A percentile compares a stretch with the other conserved stretches of the same genome.
phyloP scores from a whole-genome alignment of 1,140 invertebrate genomes.

The Zaprionus camerounensis region DNA sequence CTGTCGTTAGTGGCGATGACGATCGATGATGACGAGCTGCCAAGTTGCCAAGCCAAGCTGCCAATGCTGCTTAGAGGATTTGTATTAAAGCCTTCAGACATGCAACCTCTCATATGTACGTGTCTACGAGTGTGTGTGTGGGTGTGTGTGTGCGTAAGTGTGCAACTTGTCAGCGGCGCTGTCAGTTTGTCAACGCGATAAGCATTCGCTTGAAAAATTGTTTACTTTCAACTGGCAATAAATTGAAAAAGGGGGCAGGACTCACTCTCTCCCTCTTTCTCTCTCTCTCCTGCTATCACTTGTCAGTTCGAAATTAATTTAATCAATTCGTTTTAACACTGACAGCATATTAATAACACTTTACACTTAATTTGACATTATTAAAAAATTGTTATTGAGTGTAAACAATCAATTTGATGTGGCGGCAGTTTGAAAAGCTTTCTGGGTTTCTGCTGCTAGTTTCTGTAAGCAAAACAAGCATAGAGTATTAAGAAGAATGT shows the following conservation, averaged over 20 bases:
- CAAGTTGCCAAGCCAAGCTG: constrained; percentile 1
- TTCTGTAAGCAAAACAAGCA: neutral
- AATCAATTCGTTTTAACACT: constrained; percentile 56
- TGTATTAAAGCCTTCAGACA: constrained; percentile 13
- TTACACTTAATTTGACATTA: constrained; percentile 1
- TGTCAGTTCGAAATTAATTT: constrained; percentile 31
- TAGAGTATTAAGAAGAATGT: no score
- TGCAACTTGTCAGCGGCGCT: constrained; percentile 53
- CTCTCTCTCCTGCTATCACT: neutral
- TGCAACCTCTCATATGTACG: neutral
- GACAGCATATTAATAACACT: constrained; percentile 18
- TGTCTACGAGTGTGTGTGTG: neutral
- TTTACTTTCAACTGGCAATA: constrained; percentile 48
- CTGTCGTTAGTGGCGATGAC: constrained; percentile 54
- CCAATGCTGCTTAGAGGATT: neutral
- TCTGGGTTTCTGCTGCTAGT: neutral
- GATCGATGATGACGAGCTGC: constrained; percentile 44
- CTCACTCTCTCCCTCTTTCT: neutral
- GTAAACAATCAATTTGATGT: neutral
- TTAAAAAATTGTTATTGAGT: neutral
- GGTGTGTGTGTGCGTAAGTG: constrained; percentile 28
- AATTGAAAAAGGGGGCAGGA: constrained; percentile 49
- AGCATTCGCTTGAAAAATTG: constrained; percentile 62
- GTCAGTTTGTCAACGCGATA: constrained; percentile 69
- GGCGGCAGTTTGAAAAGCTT: neutral